Percentiles rank a stretch among this genome's conserved stretches.
phyloP scores from a whole-genome alignment of 2,888 invertebrate species.

The Ochropleura plecta region DNA sequence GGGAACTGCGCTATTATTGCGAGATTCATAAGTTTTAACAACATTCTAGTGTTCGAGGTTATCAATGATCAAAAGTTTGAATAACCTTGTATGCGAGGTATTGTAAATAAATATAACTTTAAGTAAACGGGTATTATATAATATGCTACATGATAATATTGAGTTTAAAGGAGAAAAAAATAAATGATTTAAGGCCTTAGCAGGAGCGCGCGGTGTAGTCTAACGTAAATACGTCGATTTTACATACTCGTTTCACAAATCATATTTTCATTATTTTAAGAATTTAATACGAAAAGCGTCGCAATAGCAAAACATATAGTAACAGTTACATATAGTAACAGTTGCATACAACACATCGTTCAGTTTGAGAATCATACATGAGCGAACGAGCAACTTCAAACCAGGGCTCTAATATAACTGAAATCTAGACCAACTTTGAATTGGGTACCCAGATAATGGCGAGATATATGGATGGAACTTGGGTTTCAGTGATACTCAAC shows the following conservation, averaged over 20 bases:
- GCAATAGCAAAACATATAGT: conserved; percentile 11
- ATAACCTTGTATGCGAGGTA: conserved; percentile 11
- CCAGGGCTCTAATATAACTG: conserved; percentile 54
- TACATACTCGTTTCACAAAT: no score
- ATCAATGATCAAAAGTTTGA: conserved; percentile 18
- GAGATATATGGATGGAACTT: conserved; percentile 60
- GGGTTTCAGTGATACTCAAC: conserved; percentile 36
- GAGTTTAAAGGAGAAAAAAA: neutral
- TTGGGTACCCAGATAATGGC: conserved; percentile 59
- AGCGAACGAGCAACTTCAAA: conserved; percentile 57
- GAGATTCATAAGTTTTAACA: conserved; percentile 52
- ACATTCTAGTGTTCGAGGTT: conserved; percentile 22
- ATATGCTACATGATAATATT: neutral
- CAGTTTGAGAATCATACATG: conserved; percentile 51
- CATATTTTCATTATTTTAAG: no score
- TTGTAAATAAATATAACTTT: neutral
- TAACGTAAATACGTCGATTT: no score
- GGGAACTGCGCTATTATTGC: conserved; percentile 41
- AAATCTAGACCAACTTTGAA: conserved; percentile 61
- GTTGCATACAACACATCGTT: conserved; percentile 40
- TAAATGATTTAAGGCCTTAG: no score
- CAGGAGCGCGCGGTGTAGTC: no score
- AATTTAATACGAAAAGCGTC: neutral
- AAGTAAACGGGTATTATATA: neutral
- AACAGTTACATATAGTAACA: conserved; percentile 38